A percentile compares a stretch with the other conserved stretches of the same genome.
Evolutionary conservation across 2,888 invertebrate species (phyloP).

Genomic region (Pristionchus maxplancki): DNA sequence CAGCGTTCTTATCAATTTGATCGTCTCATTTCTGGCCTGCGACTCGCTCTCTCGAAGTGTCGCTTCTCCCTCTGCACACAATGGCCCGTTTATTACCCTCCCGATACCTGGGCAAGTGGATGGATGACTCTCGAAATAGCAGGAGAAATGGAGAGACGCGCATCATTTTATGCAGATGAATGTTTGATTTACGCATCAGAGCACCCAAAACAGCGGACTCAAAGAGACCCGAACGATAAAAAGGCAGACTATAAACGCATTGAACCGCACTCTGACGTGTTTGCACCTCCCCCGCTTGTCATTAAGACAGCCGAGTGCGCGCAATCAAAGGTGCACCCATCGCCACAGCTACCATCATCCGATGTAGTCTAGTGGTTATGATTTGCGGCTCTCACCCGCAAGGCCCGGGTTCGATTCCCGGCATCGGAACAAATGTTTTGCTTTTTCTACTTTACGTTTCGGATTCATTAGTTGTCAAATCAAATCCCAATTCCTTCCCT

Average conservation of each 20-base stretch:
- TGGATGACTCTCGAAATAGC: neutral
- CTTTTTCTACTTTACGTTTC: neutral
- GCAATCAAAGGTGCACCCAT: neutral
- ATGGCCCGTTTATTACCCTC: neutral
- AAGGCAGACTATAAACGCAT: neutral
- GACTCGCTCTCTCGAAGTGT: neutral
- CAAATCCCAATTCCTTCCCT: too few species aligned
- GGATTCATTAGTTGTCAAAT: neutral
- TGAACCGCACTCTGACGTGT: neutral
- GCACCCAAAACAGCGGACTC: neutral
- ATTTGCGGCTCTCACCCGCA: constrained; percentile 30
- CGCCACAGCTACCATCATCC: neutral
- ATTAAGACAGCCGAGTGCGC: neutral
- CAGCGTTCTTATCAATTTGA: constrained; percentile 27
- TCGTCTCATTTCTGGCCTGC: neutral
- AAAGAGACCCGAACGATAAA: neutral
- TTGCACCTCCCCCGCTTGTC: neutral
- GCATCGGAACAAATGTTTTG: constrained; percentile 55
- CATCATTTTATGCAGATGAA: neutral
- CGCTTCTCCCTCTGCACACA: constrained; percentile 1
- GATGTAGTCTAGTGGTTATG: constrained; percentile 24
- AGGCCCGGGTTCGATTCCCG: constrained; percentile 62
- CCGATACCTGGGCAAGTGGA: neutral
- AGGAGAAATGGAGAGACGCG: neutral
- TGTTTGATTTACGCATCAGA: neutral